phyloP scores from a whole-genome alignment of 2,113 vertebrate genomes.

The Anguilla rostrata region DNA sequence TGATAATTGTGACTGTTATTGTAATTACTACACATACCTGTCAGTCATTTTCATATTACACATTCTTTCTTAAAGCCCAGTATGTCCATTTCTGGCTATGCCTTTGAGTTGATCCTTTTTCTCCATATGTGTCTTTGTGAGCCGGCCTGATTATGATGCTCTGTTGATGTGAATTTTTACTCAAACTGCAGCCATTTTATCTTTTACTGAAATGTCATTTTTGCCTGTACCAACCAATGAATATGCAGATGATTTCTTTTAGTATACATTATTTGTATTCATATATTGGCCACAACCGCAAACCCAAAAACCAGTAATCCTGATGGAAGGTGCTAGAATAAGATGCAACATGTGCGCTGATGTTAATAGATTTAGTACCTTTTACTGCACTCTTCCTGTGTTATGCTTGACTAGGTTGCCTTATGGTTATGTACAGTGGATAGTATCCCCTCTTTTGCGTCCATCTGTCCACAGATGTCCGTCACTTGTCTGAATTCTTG shows the following conservation, averaged over 20 bases:
- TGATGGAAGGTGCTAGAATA: slow-evolving; percentile 19
- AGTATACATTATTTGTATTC: neutral
- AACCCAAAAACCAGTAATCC: slow-evolving; percentile 12
- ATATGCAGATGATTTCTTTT: slow-evolving; percentile 33
- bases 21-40: slow-evolving; percentile 42
- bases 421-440: neutral
- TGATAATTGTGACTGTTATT: slow-evolving; percentile 50
- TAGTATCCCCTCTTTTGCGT: slow-evolving; percentile 8
- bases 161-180: slow-evolving; percentile 24
- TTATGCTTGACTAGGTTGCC: neutral
- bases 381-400: neutral
- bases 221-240: slow-evolving; percentile 13
- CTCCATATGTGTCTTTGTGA: neutral
- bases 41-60: slow-evolving; percentile 10
- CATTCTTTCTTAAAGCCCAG: slow-evolving; percentile 19
- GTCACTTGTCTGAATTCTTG: neutral
- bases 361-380: slow-evolving; percentile 9
- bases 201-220: slow-evolving; percentile 30
- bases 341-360: slow-evolving; percentile 4
- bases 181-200: neutral
- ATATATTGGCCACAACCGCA: slow-evolving; percentile 8
- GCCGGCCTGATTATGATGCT: neutral
- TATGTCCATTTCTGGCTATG: slow-evolving; percentile 27
- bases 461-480: slow-evolving; percentile 12
- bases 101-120: slow-evolving; percentile 12